Percentiles rank a stretch among this genome's conserved stretches.
These are phyloP conservation scores for Eclectus roratus DNA, from an alignment of 2,113 vertebrate species.

Conservation along the genomic window DNA sequence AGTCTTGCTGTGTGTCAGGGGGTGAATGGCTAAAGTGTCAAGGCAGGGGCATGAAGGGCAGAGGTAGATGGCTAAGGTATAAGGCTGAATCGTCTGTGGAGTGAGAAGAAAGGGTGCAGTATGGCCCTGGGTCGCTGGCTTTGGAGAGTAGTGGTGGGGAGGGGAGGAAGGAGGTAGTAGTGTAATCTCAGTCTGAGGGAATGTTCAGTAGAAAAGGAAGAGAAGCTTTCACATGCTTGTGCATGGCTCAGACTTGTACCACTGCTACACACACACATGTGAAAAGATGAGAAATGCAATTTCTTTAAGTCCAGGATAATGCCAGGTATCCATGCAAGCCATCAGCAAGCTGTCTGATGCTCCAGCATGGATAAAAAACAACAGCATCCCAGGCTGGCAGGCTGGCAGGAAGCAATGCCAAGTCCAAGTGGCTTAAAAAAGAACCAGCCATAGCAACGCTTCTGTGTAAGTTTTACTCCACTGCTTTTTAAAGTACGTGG, in stretches of 20 bases:
- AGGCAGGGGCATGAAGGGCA: background rate
- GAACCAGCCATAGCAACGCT: constrained; percentile 25
- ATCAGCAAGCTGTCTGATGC: constrained; percentile 28
- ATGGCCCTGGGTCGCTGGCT: background rate
- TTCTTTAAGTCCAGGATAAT: background rate
- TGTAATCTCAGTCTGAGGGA: background rate
- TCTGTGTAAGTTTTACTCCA: constrained; percentile 22
- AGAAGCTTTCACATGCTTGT: background rate
- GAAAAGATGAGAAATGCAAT: background rate
- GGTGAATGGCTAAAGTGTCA: background rate
- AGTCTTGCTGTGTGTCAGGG: constrained; percentile 13
- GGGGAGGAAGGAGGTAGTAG: background rate
- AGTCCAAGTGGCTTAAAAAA: constrained; percentile 45
- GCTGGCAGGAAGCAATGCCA: constrained; percentile 31
- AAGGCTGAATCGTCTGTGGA: background rate
- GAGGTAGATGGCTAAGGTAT: background rate
- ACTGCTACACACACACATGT: background rate
- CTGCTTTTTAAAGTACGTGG: constrained; percentile 6
- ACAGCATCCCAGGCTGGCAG: constrained; percentile 28
- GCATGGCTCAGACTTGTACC: background rate
- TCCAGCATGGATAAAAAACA: constrained; percentile 39
- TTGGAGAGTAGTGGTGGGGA: background rate
- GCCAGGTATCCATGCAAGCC: constrained; percentile 17
- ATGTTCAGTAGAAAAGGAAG: background rate
- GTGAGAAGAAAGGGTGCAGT: background rate